phyloP scores from a whole-genome alignment of 30 jellyfish, hydroid and myxozoan species.

The Catostylus mosaicus region DNA sequence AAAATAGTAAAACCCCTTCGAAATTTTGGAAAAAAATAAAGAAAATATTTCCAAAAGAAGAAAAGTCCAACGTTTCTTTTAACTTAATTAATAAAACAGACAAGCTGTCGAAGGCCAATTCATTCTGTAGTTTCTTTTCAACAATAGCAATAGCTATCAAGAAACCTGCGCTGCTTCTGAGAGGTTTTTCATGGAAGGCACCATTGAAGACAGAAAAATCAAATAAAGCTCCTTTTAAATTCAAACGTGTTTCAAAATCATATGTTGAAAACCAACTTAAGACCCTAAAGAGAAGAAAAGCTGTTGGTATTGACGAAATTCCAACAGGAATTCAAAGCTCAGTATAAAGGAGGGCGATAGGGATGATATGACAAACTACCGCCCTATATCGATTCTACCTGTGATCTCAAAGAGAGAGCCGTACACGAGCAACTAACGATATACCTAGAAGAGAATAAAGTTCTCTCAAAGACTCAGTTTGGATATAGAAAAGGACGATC shows the following conservation, averaged over 20 bases:
- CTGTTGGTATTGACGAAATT: conserved; percentile 17
- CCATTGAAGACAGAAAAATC: conserved; percentile 2
- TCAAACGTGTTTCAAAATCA: conserved; percentile 8
- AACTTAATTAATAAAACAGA: neutral
- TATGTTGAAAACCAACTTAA: conserved; percentile 39
- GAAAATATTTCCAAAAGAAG: conserved; percentile 23
- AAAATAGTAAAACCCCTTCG: conserved; percentile 15
- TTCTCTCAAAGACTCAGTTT: conserved; percentile 24
- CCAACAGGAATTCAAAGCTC: conserved; percentile 17
- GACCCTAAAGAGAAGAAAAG: conserved; percentile 24
- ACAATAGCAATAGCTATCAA: conserved; percentile 19
- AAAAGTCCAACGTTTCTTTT: neutral
- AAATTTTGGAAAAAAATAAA: conserved; percentile 37
- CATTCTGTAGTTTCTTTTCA: conserved; percentile 39
- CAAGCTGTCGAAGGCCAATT: conserved; percentile 30
- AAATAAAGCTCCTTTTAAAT: neutral
- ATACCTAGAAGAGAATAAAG: conserved; percentile 38
- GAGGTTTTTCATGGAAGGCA: conserved; percentile 50
- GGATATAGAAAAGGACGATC: conserved; percentile 54
- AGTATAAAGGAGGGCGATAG: conserved; percentile 35
- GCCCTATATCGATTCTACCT: conserved; percentile 40
- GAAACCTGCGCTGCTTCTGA: conserved; percentile 29
- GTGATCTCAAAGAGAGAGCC: conserved; percentile 23
- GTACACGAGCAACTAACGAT: conserved; percentile 49
- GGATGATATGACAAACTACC: conserved; percentile 44